Conservation (phyloP, 2,113 vertebrate species). For the Sinocyclocheilus anophthalmus region DNA sequence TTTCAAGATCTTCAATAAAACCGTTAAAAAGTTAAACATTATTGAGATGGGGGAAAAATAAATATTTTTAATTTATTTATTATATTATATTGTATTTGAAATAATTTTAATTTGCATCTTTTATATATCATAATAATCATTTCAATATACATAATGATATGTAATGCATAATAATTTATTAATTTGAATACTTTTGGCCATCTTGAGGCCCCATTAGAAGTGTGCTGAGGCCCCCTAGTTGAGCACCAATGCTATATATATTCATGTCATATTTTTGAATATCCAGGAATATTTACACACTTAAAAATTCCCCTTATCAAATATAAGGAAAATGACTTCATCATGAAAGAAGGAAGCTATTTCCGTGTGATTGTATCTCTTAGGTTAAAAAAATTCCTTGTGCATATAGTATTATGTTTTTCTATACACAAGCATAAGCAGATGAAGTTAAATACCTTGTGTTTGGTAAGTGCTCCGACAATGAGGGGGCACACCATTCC, state of each 20-base stretch:
- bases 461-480: constrained; percentile 92
- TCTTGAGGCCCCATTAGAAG: not conserved
- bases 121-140: not conserved
- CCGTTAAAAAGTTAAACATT: not conserved
- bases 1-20: not conserved
- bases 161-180: not conserved
- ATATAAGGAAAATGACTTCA: not conserved
- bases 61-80: not conserved
- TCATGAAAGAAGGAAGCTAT: not conserved
- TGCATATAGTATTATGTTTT: not conserved
- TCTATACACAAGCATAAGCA: not conserved
- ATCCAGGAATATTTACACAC: not conserved
- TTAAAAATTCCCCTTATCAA: not conserved
- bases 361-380: not conserved
- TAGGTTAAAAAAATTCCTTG: not conserved
- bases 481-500: constrained; percentile 98
- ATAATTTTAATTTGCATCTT: not conserved
- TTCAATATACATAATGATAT: not conserved
- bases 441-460: constrained; percentile 82
- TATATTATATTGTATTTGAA: not conserved
- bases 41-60: too few species aligned
- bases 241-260: not conserved
- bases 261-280: not conserved
- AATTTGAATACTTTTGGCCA: not conserved
- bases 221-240: not conserved